phyloP scores from a whole-genome alignment of 2,113 vertebrate species.

The Pterocles gutturalis region DNA sequence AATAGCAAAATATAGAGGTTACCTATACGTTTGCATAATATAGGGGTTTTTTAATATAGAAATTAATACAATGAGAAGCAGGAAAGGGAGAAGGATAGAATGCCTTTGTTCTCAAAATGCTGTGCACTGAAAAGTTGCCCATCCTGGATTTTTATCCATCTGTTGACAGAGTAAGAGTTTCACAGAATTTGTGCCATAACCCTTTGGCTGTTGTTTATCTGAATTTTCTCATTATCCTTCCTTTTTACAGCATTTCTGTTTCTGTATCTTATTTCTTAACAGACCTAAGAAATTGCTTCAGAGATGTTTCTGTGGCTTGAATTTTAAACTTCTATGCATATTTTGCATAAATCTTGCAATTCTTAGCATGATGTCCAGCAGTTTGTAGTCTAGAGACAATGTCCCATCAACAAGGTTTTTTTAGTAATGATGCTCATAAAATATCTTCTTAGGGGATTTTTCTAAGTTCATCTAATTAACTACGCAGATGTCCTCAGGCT shows the following conservation, averaged over 20 bases:
- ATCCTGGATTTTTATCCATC: not conserved
- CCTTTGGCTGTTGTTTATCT: not conserved
- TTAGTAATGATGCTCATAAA: not conserved
- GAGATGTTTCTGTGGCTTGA: not conserved
- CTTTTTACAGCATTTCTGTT: not conserved
- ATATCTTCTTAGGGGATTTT: not conserved
- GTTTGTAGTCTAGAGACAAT: not conserved
- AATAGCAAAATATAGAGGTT: not conserved
- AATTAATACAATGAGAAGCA: not conserved
- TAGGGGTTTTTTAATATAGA: not conserved
- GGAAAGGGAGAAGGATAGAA: not conserved
- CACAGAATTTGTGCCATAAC: not conserved
- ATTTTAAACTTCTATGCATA: not conserved
- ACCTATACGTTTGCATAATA: not conserved
- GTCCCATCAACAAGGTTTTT: not conserved
- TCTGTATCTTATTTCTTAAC: not conserved
- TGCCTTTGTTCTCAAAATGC: not conserved
- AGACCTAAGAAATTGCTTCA: not conserved
- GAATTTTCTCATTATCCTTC: not conserved
- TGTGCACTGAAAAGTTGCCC: not conserved
- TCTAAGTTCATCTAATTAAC: not conserved
- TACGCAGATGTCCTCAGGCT: not conserved
- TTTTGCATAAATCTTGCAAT: not conserved
- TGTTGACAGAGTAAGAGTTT: not conserved
- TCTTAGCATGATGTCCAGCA: not conserved